Percentiles rank a stretch among this genome's conserved stretches.
Evolutionary conservation across 2,797 vertebrate species (phyloP).

Genomic region (Babyrousa celebensis): DNA sequence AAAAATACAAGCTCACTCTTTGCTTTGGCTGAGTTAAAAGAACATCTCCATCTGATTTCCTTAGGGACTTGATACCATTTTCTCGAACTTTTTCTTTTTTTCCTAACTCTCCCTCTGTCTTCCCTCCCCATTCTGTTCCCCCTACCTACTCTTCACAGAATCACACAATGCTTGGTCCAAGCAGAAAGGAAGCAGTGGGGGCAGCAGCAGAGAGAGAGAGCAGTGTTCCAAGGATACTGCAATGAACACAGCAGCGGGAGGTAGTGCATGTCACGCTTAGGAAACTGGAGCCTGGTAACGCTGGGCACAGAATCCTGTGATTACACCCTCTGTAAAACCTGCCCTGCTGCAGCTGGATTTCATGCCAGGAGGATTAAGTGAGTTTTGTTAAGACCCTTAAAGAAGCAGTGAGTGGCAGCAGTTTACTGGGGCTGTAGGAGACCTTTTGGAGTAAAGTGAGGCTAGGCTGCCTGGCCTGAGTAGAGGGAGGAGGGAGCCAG

Average conservation of each 20-base stretch:
- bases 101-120: background rate
- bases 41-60: conserved; percentile 87
- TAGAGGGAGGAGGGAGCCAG: background rate
- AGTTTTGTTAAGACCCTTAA: conserved; percentile 34
- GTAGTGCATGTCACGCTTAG: background rate
- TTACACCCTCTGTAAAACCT: background rate
- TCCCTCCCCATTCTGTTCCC: background rate
- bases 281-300: background rate
- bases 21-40: conserved; percentile 85
- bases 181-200: background rate
- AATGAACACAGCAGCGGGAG: accelerated
- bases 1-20: conserved; percentile 79
- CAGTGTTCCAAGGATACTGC: accelerated
- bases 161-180: background rate
- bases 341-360: conserved; percentile 1
- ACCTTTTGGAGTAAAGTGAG: conserved; percentile 22
- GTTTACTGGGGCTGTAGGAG: background rate
- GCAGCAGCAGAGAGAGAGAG: background rate
- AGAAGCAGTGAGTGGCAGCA: conserved; percentile 62
- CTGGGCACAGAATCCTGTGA: background rate
- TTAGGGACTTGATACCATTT: conserved; percentile 75
- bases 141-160: background rate
- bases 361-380: conserved; percentile 27
- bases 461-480: background rate
- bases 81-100: conserved; percentile 61